Evolutionary conservation across 1,140 invertebrate species (phyloP), one percentile per base, ranked within the genome.

Genomic region (Diabrotica virgifera): DNA sequence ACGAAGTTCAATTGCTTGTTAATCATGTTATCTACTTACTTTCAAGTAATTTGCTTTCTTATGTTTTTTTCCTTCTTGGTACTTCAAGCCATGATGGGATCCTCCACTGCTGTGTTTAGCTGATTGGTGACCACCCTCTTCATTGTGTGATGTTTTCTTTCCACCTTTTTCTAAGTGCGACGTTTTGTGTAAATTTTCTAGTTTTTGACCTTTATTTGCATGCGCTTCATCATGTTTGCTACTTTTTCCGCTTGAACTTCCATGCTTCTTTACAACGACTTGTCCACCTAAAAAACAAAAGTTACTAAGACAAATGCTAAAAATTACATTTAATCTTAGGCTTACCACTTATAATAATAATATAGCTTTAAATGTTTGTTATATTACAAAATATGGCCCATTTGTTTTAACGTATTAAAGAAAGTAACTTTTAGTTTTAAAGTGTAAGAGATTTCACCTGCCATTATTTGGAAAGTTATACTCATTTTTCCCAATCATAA

Each of bases 21-120:
- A n/a, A n/a, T n/a, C n/a, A n/a, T n/a, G n/a, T n/a, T 24, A 24
- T 2, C 1, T 24, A 24, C 24, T 66, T 60, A 70, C 65, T 55
- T 72, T 70, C 37, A 70, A 64, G 37, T 55, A 65, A 58, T 72
- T 70, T 5, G 58, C 65, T 63, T 76, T 76, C 54, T 76, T 75
- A 35, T 67, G 64, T 10, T 72, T 72, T 0, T 65, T 68, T 5
- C 50, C 72, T 60, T 75, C 69, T 52, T 66, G 59, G 38, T 63
- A 71, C 62, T 77, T 74, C 2, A 66, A 67, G 2, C 70, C 74
- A 62, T 76, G 70, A 35, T 65, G 62, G 24, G 72, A 71, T 37
- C 63, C 70, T 5, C 68, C 76, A 24, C 60, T 67, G 11, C 59
- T 53, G 10, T 74, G 63, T 12, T 77, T 72, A 52, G 57, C 71